Percentiles rank a stretch among this genome's conserved stretches.
These are phyloP conservation scores for Misgurnus anguillicaudatus DNA, from an alignment of 2,113 vertebrate genomes.

Conservation along the genomic window DNA sequence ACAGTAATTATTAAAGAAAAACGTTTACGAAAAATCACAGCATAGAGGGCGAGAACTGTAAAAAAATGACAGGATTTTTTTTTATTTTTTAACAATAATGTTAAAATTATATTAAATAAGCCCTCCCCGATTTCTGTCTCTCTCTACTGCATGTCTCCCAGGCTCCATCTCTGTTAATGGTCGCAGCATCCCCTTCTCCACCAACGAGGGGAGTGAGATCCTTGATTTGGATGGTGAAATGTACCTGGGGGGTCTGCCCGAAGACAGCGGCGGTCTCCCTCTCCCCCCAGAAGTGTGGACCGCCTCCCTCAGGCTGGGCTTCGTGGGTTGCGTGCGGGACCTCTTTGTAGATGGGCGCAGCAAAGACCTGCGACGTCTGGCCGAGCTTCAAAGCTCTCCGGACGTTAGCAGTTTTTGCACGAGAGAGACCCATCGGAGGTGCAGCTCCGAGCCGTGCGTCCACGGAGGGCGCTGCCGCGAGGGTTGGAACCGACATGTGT, in stretches of 20 bases:
- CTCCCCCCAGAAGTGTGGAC: conserved; percentile 90
- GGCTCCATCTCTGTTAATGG: conserved; percentile 90
- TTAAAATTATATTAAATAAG: too few species aligned
- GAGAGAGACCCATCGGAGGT: conserved; percentile 83
- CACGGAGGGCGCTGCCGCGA: conserved; percentile 84
- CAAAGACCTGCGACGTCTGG: conserved; percentile 83
- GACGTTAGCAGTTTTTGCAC: conserved; percentile 86
- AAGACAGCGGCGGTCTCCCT: conserved; percentile 75
- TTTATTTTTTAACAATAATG: too few species aligned
- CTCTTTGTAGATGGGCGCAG: conserved; percentile 91
- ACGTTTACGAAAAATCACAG: too few species aligned
- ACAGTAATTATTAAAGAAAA: too few species aligned
- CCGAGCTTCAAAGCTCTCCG: conserved; percentile 77
- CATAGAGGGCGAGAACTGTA: too few species aligned
- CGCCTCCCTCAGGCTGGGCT: conserved; percentile 83
- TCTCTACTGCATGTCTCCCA: conserved; percentile 55
- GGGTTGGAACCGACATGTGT: conserved; percentile 92
- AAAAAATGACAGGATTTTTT: too few species aligned
- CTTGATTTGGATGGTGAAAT: conserved; percentile 89
- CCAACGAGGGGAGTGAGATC: conserved; percentile 89
- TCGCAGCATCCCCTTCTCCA: conserved; percentile 83
- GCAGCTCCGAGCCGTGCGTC: conserved; percentile 79
- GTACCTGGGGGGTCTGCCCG: conserved; percentile 89
- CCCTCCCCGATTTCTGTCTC: conserved; percentile 8
- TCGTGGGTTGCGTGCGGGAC: conserved; percentile 89